Base-by-base conservation (phyloP, 2,113 vertebrate genomes). In the Pelodiscus sinensis region DNA sequence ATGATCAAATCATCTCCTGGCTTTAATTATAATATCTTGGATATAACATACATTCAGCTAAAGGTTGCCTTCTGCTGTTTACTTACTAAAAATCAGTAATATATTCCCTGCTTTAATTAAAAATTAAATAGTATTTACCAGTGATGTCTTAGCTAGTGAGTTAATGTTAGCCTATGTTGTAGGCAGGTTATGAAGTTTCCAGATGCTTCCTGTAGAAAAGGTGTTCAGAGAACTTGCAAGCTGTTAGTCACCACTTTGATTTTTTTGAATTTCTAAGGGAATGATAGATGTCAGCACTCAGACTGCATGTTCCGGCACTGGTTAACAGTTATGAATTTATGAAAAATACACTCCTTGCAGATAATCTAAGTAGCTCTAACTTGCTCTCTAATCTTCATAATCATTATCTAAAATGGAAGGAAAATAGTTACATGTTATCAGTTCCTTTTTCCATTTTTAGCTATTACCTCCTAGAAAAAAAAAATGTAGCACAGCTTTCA, bases 301-400 rank as follows among this genome's bases (percentile, higher is more conserved):
- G 50, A 3, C 44, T 62, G 27, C 62, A 60, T 25, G 27, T 84
- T 71, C 58, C 84, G 38, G 9, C n/a, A 86, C 9, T 79, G 5
- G 3, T 89, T 87, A 89, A 85, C 29, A 78, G 44, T 35, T 56
- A n/a, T 29, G 84, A 58, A 51, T 52, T 81, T 79, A 19, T 10
- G 31, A 92, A 86, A 90, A 80, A 13, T 2, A 87, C 6, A 92
- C 83, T 87, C 71, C 3, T 55, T 85, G 55, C 25, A 89, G 16
- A 93, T 52, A 83, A 84, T 44, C 65, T 3, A 77, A 8, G 24
- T 50, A 91, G 35, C 24, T 80, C 31, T 11, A 58, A 84, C 8
- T 5, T 62, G 58, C 38, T 1, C 35, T 71, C 19, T n/a, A 83
- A 71, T 54, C 38, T 81, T 91, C 58, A 13, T 55, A 22, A 55